Base-by-base conservation (phyloP, 1,140 invertebrate species). In the Mercenaria mercenaria region DNA sequence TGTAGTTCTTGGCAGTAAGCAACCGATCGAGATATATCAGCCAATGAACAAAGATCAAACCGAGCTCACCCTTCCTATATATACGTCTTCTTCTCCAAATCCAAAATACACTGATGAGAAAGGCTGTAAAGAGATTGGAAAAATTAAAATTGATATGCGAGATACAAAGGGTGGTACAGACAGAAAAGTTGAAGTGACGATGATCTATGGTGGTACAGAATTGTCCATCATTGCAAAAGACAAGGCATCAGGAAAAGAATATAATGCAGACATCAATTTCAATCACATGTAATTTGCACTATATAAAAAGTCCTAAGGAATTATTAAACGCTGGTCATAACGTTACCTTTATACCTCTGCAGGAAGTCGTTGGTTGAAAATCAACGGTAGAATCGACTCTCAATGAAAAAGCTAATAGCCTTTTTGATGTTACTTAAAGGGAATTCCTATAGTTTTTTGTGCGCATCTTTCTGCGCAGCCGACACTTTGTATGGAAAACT, bases 1-100 rank as follows among this genome's bases (percentile, higher is more conserved):
- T n/a, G n/a, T n/a, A n/a, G n/a, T 37, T n/a, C 32, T 86, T 26
- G 32, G 37, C 10, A 32, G n/a, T 20, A 15, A 18, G 15, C 69
- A 59, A 20, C 64, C 84, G 18, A 43, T 18, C 6, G 11, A 59
- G n/a, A 77, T 20, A 8, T 84, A 76, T 37, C 6, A 37, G 23
- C 84, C 84, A 32, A 23, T 76, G 43, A 37, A 56, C 34, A 59
- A 86, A 86, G 15, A 76, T 41, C 84, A 86, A 59, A 86, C 20
- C 20, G 3, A 32, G 3, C 1, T 61, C n/a, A 26, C 8, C 2
- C 67, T 86, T 23, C 47, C 23, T 11, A 74, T 86, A 4, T 86
- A 52, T 56, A 18, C 41, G 20, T 76, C 84, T 20, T 10, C n/a
- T 39, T 32, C 26, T 23, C 11, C 32, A 59, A 39, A 72, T 23